Conservation (phyloP, 2,888 invertebrate species). For the Tipula confusa region DNA sequence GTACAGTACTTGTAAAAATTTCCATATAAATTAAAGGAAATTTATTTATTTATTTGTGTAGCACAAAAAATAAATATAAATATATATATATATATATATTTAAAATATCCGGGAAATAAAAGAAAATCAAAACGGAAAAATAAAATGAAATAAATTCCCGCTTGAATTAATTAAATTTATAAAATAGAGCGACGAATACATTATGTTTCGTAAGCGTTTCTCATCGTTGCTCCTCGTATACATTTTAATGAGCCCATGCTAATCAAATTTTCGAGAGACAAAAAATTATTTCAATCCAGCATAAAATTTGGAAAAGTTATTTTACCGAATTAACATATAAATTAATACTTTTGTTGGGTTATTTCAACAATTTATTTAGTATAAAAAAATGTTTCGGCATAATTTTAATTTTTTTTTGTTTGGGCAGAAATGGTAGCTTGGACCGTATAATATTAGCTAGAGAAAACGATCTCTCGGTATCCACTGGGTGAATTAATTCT, state of each 20-base stretch:
- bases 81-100: too few species aligned
- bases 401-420: too few species aligned
- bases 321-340: neutral
- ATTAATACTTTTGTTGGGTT: neutral
- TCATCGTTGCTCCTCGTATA: neutral
- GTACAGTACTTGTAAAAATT: neutral
- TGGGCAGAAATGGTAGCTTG: too few species aligned
- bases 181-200: neutral
- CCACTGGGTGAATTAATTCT: too few species aligned
- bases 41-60: constrained; percentile 8
- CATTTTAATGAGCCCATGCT: neutral
- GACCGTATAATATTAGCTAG: too few species aligned
- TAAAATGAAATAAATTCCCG: neutral
- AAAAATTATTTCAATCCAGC: neutral
- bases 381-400: too few species aligned
- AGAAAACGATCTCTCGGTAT: too few species aligned
- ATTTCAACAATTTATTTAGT: neutral
- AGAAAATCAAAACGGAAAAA: neutral
- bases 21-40: constrained; percentile 20
- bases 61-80: neutral
- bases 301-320: neutral
- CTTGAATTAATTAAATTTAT: constrained; percentile 12
- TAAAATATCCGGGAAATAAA: neutral
- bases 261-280: neutral
- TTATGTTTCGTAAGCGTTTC: neutral